phyloP scores from a whole-genome alignment of 1,140 invertebrate genomes.

The Tetraneura akinire region DNA sequence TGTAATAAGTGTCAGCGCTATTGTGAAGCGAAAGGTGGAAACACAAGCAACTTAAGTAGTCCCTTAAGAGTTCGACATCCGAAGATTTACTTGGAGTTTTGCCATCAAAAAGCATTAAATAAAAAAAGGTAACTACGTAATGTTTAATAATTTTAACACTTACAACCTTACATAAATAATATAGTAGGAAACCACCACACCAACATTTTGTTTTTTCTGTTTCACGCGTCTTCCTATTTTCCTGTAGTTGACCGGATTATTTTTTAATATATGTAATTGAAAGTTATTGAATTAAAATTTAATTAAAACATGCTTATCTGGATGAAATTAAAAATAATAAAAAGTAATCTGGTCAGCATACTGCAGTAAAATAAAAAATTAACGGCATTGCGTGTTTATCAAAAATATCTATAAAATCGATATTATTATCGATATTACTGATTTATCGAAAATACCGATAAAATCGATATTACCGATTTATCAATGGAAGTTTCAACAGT shows the following conservation, averaged over 20 bases:
- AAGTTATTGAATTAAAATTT: background rate
- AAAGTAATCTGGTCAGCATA: background rate
- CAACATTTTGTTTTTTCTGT: too few species aligned
- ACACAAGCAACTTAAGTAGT: slow-evolving; percentile 1
- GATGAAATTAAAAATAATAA: background rate
- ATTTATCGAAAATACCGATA: background rate
- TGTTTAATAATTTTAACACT: too few species aligned
- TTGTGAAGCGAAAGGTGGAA: background rate
- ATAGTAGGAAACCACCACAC: too few species aligned
- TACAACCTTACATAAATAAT: too few species aligned
- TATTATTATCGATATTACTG: background rate
- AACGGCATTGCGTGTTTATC: background rate
- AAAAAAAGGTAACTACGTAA: background rate
- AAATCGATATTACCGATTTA: too few species aligned
- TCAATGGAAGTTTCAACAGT: too few species aligned
- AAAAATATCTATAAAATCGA: too few species aligned
- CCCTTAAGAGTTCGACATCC: background rate
- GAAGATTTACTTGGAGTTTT: background rate
- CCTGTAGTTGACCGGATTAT: background rate
- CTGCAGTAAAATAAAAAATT: too few species aligned
- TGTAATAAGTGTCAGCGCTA: background rate
- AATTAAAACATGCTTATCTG: background rate
- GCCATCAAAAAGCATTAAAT: background rate
- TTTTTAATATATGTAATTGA: slow-evolving; percentile 1
- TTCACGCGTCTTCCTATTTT: too few species aligned